These are phyloP conservation scores for Brachypodius melanocephalos DNA, from an alignment of 2,113 vertebrate species.

Conservation along the genomic window DNA sequence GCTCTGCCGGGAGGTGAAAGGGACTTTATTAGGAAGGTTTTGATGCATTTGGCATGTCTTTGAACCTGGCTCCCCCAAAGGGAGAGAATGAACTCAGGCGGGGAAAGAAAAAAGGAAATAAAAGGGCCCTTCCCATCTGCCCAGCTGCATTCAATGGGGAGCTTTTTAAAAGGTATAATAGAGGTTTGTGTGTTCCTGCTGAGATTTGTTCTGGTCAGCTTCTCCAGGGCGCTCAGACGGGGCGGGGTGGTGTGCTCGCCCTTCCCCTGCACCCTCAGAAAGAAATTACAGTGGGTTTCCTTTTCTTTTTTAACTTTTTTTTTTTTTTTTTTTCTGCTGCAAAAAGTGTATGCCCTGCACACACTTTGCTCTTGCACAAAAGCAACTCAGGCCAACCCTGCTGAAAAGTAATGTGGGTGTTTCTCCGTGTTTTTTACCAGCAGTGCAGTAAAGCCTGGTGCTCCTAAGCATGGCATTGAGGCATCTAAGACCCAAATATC, in stretches of 20 bases:
- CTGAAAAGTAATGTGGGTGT: background rate
- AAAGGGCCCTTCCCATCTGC: slow-evolving; percentile 55
- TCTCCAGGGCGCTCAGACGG: background rate
- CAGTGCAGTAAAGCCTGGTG: background rate
- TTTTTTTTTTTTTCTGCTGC: background rate
- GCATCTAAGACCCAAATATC: background rate
- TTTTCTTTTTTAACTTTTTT: background rate
- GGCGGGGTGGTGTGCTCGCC: rapidly evolving
- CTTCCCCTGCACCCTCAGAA: background rate
- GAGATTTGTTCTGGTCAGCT: slow-evolving; percentile 61
- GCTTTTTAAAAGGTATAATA: slow-evolving; percentile 47
- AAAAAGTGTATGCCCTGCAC: background rate
- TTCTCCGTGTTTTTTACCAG: background rate
- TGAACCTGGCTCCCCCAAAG: slow-evolving; percentile 50
- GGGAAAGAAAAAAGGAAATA: slow-evolving; percentile 48
- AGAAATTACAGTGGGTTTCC: background rate
- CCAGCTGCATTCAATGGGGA: slow-evolving; percentile 23
- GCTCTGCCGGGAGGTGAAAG: background rate
- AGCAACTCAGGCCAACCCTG: rapidly evolving
- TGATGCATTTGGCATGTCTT: slow-evolving; percentile 58
- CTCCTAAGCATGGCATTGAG: background rate
- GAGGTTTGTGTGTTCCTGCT: slow-evolving; percentile 53
- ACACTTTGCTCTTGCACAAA: background rate
- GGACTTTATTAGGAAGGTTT: slow-evolving; percentile 43
- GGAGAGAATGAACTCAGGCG: slow-evolving; percentile 43